Base-by-base conservation (phyloP, 2,113 vertebrate species). In the Apteryx owenii region DNA sequence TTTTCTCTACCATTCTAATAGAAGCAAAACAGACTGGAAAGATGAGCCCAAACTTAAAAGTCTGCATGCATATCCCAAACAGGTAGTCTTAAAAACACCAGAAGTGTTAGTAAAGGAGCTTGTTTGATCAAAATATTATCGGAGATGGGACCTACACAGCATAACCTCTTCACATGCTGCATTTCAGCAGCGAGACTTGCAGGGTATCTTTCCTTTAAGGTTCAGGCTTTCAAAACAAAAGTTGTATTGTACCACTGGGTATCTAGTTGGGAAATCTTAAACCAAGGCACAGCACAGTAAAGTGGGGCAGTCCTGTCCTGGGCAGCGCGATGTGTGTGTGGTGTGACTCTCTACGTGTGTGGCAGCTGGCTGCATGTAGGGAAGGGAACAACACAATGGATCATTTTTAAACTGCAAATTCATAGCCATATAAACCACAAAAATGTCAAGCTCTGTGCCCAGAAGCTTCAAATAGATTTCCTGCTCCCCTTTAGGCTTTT, bases 251-350 rank as follows among this genome's bases (percentile, higher is more conserved):
- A 4, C 7, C 2, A 0, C 85, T 71, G 90, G 50, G 51, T 88
- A 92, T 92, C 75, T 73, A 56, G 82, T 8, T 26, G 66, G 44
- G 88, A 92, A 96, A 96, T 56, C 92, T 38, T 23, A 69, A 54
- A 42, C 18, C 79, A 3, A 2, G 4, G 80, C 73, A 15, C 78
- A 68, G 91, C 79, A 89, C 36, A 4, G 79, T 2, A 6, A 44
- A 80, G 79, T 7, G 70, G 81, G 89, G 93, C 89, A 89, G 90
- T 76, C 44, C 53, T 3, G 6, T 10, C 3, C 1, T 0, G 40
- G 87, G 89, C 82, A 71, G 79, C 1, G 6, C 3, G 4, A 19
- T 10, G 56, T 16, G 38, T 33, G 70, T 4, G 75, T 4, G 65
- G 58, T 7, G 61, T 66, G 53, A 29, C 69, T 4, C 69, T 4